Evolutionary conservation across 2,888 invertebrate genomes (phyloP).

Genomic region (Holacanthella duospinosa): DNA sequence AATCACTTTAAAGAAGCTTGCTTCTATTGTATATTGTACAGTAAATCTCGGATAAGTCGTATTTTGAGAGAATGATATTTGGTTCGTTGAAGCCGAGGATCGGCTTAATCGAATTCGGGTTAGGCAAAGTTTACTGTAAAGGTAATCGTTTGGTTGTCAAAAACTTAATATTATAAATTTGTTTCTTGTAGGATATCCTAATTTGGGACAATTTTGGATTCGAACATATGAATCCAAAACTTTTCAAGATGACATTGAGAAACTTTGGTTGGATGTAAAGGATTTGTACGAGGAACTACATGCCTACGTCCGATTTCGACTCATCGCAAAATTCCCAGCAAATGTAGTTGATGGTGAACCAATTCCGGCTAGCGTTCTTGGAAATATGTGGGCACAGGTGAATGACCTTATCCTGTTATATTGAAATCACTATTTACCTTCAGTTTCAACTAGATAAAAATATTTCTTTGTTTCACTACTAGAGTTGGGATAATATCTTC

Average conservation of each 20-base stretch:
- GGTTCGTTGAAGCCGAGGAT: too few relatives aligned
- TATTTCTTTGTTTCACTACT: too few relatives aligned
- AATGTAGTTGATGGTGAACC: constrained; percentile 57
- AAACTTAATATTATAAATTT: constrained; percentile 2
- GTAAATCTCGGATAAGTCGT: too few relatives aligned
- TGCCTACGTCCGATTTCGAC: constrained; percentile 62
- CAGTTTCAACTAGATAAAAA: too few relatives aligned
- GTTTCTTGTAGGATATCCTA: constrained; percentile 71
- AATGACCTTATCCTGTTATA: too few relatives aligned
- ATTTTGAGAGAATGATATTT: too few relatives aligned
- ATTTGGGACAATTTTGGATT: constrained; percentile 81
- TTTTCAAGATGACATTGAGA: constrained; percentile 46
- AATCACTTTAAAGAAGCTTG: too few relatives aligned
- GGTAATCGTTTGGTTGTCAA: neutral
- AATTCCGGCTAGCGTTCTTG: constrained; percentile 72
- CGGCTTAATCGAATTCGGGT: too few relatives aligned
- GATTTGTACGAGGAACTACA: constrained; percentile 74
- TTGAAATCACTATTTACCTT: too few relatives aligned
- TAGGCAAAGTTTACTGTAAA: too few relatives aligned
- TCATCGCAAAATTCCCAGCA: constrained; percentile 53
- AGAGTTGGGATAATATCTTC: constrained; percentile 66
- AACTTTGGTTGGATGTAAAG: constrained; percentile 52
- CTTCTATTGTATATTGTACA: too few relatives aligned
- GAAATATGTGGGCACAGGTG: constrained; percentile 64
- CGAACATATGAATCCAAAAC: constrained; percentile 60